Evolutionary conservation across 2,797 vertebrate species (phyloP).

Genomic region (Chiloscyllium punctatum): DNA sequence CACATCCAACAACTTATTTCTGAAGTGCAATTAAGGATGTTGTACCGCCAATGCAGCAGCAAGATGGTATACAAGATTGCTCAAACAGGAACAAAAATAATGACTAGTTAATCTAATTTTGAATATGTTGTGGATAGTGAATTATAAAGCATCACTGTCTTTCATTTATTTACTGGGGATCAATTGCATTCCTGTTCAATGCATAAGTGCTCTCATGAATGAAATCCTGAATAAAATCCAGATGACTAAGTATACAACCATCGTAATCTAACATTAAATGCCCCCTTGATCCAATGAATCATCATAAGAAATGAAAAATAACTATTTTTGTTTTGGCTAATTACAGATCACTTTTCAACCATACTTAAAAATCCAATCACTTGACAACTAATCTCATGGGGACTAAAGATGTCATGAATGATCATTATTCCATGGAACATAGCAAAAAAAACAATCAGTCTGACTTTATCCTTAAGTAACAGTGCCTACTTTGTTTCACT

Average conservation of each 20-base stretch:
- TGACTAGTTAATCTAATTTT: background rate
- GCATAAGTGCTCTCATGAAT: background rate
- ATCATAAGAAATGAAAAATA: background rate
- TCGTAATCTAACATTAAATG: background rate
- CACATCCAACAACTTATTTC: background rate
- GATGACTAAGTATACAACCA: background rate
- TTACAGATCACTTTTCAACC: no score
- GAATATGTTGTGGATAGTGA: background rate
- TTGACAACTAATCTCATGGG: background rate
- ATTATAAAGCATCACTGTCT: background rate
- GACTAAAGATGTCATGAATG: background rate
- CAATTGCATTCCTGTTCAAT: background rate
- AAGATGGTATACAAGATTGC: background rate
- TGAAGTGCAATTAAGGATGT: background rate
- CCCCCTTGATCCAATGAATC: background rate
- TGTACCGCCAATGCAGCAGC: background rate
- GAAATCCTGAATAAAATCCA: background rate
- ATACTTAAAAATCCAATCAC: background rate
- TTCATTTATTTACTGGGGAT: background rate
- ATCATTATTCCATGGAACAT: background rate
- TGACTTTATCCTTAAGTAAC: background rate
- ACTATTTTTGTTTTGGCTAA: background rate
- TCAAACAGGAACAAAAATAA: background rate
- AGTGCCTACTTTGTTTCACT: background rate
- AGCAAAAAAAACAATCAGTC: background rate